Base-by-base conservation (phyloP, 2,113 vertebrate genomes). In the Delphinapterus leucas region DNA sequence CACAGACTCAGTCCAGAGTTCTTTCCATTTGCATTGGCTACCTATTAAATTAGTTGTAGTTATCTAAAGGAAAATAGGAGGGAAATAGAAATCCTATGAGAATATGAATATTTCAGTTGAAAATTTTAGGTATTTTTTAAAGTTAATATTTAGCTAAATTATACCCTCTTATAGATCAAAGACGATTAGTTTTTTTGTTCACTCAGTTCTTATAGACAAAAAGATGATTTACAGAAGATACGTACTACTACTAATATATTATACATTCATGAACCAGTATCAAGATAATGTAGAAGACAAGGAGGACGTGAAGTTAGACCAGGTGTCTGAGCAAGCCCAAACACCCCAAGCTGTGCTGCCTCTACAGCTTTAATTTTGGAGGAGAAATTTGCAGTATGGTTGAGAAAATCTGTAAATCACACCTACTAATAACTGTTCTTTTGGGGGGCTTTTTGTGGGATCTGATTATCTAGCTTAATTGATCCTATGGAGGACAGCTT, bases 401-500 rank as follows among this genome's bases (percentile, higher is more conserved):
- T 38, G 68, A 76, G 93, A 77, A 86, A 33, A 60, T n/a, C 65
- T 71, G n/a, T 80, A 90, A 89, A 81, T 87, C 94, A n/a, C 41
- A 92, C 74, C 81, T 73, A 71, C 65, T 67, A 88, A 38, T 88
- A 92, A 77, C 47, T 33, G 23, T 74, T 67, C 88, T 71, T 90
- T 44, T 6, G 38, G 70, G 55, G 55, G 11, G 23, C 17, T 93
- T 80, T 90, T 67, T 65, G 70, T 21, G 83, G 76, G 15, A 83
- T 92, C 84, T 36, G n/a, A 83, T 92, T 71, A 80, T 79, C 44
- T n/a, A 1, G 65, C 87, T 96, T 84, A 92, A 92, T 81, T 76
- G 96, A 90, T 90, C 90, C 41, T 38, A 38, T 23, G 31, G 80
- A 96, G 65, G 92, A 67, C 33, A 89, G 33, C 83, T 80, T 92